A percentile compares a stretch with the other conserved stretches of the same genome.
phyloP scores from a whole-genome alignment of 2,113 vertebrate species.

The Coregonus clupeaformis region DNA sequence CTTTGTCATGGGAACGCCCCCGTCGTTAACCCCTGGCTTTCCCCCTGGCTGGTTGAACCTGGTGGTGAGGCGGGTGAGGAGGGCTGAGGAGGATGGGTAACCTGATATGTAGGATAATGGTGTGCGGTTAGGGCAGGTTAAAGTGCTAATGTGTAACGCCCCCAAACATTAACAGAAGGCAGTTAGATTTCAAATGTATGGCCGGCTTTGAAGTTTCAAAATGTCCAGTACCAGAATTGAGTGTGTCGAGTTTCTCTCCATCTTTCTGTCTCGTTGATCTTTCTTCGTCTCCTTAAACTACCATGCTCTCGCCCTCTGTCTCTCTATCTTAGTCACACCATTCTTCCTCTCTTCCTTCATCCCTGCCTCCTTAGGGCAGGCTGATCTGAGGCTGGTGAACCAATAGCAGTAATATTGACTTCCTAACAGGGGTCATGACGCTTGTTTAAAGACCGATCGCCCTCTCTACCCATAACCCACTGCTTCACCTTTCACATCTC shows the following conservation, averaged over 20 bases:
- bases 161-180: conserved; percentile 18
- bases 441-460: conserved; percentile 59
- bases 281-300: neutral
- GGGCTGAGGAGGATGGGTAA: conserved; percentile 42
- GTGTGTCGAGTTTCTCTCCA: neutral
- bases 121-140: conserved; percentile 47
- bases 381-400: no score
- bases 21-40: conserved; percentile 15
- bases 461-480: conserved; percentile 33
- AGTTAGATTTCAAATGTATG: conserved; percentile 7
- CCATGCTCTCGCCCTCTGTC: conserved; percentile 14
- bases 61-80: conserved; percentile 9
- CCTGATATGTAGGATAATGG: conserved; percentile 59
- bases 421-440: conserved; percentile 42
- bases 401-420: conserved; percentile 27
- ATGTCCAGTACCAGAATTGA: conserved; percentile 24
- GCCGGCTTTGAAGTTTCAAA: conserved; percentile 33
- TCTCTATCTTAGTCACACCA: neutral
- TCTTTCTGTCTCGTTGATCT: conserved; percentile 13
- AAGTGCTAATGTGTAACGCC: conserved; percentile 54
- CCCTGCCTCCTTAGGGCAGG: neutral
- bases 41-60: conserved; percentile 58
- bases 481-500: conserved; percentile 59
- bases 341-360: conserved; percentile 1
- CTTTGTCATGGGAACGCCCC: neutral